Evolutionary conservation across 1,140 invertebrate genomes (phyloP), one percentile per base, ranked within the genome.

Genomic region (Zaprionus africanus): DNA sequence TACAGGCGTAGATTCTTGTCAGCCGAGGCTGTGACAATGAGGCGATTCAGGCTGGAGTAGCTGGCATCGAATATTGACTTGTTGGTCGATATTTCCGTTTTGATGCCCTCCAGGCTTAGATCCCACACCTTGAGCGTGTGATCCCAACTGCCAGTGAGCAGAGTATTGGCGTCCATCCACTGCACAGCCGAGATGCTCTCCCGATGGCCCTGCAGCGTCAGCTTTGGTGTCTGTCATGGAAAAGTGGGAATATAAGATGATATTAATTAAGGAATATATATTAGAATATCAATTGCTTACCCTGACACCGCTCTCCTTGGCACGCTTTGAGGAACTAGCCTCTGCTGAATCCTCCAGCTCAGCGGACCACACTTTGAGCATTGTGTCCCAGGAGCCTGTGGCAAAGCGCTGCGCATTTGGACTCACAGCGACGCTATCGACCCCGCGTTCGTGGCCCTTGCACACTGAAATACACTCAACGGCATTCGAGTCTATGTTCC

Each of bases 111-210:
- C 34, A 97, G 92, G 93, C 98, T 96, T 24, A 97, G 94, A 93
- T 99, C 98, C 99, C 99, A 99, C 4, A 99, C 84, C 92, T 97
- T 96, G 11, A 99, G 93, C 1, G 98, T 98, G 87, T 99, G 98
- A 94, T 99, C 99, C 98, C 98, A 99, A 2, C 97, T 97, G 77
- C 95, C 95, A 0, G 98, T 98, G 13, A 97, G 94, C 2, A 99
- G 91, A 66, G 95, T 96, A 46, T 95, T 93, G 60, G 94, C 94
- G 71, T 96, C 96, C 67, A 96, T 95, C 98, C 98, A 99, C 51
- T 95, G 94, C 1, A 98, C 94, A 0, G 95, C 95, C 7, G 97
- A 97, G 7, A 99, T 95, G 19, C 96, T 96, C 93, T 99, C 98
- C 76, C 96, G 96, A 92, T 99, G 99, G 0, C 98, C 98, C 93